Evolutionary conservation across 2,797 vertebrate species (phyloP).

Genomic region (Cynodonichthys magdalenae): DNA sequence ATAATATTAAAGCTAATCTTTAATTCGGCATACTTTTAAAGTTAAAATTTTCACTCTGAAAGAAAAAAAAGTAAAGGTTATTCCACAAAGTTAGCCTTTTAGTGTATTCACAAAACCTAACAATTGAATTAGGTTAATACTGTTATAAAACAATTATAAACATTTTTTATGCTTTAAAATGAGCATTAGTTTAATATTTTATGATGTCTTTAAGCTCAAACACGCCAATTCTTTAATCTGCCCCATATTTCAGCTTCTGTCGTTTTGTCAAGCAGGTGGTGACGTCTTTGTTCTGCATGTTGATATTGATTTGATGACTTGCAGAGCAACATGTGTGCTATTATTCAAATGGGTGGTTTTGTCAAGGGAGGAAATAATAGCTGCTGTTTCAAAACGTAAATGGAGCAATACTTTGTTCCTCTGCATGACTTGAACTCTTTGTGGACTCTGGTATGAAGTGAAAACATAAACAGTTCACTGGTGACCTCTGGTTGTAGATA

Average conservation of each 20-base stretch:
- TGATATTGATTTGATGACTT: neutral
- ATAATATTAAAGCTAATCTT: neutral
- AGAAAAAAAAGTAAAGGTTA: neutral
- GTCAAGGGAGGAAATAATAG: neutral
- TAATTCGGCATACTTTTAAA: conserved; percentile 8
- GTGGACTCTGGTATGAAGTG: no score
- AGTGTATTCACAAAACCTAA: neutral
- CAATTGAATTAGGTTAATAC: no score
- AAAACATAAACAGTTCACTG: neutral
- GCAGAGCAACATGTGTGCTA: neutral
- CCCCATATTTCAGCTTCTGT: neutral
- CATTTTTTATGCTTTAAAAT: neutral
- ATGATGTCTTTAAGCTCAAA: neutral
- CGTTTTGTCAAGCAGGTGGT: neutral
- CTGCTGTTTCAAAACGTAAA: neutral
- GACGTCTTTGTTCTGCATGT: neutral
- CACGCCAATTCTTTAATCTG: neutral
- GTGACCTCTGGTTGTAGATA: conserved; percentile 17
- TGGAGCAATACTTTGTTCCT: neutral
- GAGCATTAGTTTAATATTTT: neutral
- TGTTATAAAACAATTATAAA: neutral
- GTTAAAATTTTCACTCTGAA: accelerated
- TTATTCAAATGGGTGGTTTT: conserved; percentile 6
- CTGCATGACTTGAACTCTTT: neutral
- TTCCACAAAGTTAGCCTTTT: no score